Percentiles rank a stretch among this genome's conserved stretches.
These are phyloP conservation scores for Drosophila peninsularis DNA, from an alignment of 2,888 invertebrate species.

Conservation along the genomic window DNA sequence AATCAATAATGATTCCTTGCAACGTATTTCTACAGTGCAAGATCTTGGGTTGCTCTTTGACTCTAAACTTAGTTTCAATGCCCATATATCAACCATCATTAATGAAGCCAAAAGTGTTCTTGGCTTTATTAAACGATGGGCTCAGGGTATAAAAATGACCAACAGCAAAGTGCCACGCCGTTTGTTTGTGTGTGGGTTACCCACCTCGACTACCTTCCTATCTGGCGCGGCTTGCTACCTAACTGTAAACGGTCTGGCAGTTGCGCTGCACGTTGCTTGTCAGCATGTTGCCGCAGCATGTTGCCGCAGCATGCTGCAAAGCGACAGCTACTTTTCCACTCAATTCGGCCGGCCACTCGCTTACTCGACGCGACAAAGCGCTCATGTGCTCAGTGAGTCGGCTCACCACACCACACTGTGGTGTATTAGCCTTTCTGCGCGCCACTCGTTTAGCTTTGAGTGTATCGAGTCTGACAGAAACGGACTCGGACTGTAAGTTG, in stretches of 20 bases:
- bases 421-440: slow-evolving; percentile 24
- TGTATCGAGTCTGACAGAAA: slow-evolving; percentile 13
- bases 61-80: no score
- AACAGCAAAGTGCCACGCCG: not conserved
- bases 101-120: no score
- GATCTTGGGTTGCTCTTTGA: no score
- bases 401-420: slow-evolving; percentile 36
- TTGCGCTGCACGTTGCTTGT: not conserved
- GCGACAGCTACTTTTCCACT: not conserved
- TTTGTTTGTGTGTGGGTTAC: not conserved
- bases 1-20: no score
- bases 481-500: slow-evolving; percentile 38
- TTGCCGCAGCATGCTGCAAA: slow-evolving; percentile 30
- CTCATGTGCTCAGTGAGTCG: slow-evolving; percentile 14
- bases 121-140: no score
- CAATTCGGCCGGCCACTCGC: not conserved
- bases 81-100: no score
- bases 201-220: not conserved
- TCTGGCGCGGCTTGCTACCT: not conserved
- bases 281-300: slow-evolving; percentile 32
- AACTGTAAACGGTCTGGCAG: not conserved
- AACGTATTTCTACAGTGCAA: no score
- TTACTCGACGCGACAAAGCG: not conserved
- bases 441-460: not conserved
- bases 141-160: no score